Evolutionary conservation across 30 jellyfish, hydroid and myxozoan genomes (phyloP).

Genomic region (Aurelia sp.): DNA sequence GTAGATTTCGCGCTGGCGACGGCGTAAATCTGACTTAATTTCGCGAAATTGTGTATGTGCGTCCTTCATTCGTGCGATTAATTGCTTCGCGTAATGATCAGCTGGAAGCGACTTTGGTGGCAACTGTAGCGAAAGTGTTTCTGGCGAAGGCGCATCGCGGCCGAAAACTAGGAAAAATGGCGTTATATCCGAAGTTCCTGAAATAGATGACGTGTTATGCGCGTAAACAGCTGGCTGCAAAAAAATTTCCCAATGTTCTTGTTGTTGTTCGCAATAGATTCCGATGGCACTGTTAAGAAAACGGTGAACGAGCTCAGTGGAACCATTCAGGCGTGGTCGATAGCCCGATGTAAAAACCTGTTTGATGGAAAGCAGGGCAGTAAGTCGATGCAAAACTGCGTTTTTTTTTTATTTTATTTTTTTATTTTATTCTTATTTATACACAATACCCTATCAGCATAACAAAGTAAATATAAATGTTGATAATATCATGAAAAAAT

Average conservation of each 20-base stretch:
- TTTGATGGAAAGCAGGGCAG: not conserved
- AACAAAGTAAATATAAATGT: too few relatives aligned
- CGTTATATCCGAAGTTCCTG: slow-evolving; percentile 23
- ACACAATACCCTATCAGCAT: too few relatives aligned
- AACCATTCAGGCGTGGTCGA: slow-evolving; percentile 54
- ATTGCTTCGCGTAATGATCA: not conserved
- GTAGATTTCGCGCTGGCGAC: slow-evolving; percentile 31
- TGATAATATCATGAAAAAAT: too few relatives aligned
- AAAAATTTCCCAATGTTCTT: slow-evolving; percentile 34
- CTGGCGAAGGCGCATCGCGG: slow-evolving; percentile 43
- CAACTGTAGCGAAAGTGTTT: not conserved
- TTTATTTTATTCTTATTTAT: too few relatives aligned
- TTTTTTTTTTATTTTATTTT: too few relatives aligned
- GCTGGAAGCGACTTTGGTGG: not conserved
- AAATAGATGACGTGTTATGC: slow-evolving; percentile 46
- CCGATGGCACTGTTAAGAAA: slow-evolving; percentile 48
- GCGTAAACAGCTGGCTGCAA: slow-evolving; percentile 67
- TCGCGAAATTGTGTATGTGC: not conserved
- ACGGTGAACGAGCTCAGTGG: slow-evolving; percentile 64
- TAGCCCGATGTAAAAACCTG: slow-evolving; percentile 32
- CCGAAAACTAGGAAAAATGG: slow-evolving; percentile 37
- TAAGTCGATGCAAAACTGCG: slow-evolving; percentile 18
- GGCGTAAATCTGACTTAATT: slow-evolving; percentile 13
- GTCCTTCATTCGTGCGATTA: not conserved
- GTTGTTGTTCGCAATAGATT: slow-evolving; percentile 22